These are phyloP conservation scores for Aphrocallistes beatrix DNA, from an alignment of 37 sponge, comb jelly and placozoan species.

Conservation along the genomic window DNA sequence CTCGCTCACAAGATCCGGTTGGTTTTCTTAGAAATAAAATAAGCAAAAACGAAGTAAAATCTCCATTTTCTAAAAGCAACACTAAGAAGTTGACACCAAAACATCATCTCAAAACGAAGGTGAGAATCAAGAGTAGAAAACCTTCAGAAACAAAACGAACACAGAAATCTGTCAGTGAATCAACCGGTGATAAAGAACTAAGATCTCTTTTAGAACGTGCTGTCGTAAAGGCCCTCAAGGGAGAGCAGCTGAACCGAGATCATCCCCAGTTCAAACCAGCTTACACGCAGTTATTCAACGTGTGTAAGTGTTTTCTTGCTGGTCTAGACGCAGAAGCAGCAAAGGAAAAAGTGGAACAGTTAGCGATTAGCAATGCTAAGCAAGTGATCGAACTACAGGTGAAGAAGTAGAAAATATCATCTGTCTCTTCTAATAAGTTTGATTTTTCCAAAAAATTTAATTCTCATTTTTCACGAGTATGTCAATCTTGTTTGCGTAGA, in stretches of 20 bases:
- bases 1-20: background rate
- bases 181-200: background rate
- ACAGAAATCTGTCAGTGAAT: background rate
- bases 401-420: too few species aligned
- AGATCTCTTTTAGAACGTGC: background rate
- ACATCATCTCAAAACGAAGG: background rate
- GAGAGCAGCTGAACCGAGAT: background rate
- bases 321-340: background rate
- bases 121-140: background rate
- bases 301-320: background rate
- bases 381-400: background rate
- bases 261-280: conserved; percentile 8
- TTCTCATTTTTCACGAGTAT: too few species aligned
- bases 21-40: background rate
- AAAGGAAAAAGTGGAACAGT: background rate
- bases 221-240: background rate
- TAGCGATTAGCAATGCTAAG: conserved; percentile 6
- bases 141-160: background rate
- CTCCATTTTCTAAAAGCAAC: background rate
- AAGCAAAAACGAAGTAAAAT: background rate
- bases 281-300: background rate
- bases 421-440: too few species aligned
- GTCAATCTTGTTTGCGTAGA: too few species aligned
- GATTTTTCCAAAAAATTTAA: too few species aligned
- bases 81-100: background rate